Percentiles rank a stretch among this genome's conserved stretches.
These are phyloP conservation scores for Thaumatotibia leucotreta DNA, from an alignment of 1,140 invertebrate genomes.

Conservation along the genomic window DNA sequence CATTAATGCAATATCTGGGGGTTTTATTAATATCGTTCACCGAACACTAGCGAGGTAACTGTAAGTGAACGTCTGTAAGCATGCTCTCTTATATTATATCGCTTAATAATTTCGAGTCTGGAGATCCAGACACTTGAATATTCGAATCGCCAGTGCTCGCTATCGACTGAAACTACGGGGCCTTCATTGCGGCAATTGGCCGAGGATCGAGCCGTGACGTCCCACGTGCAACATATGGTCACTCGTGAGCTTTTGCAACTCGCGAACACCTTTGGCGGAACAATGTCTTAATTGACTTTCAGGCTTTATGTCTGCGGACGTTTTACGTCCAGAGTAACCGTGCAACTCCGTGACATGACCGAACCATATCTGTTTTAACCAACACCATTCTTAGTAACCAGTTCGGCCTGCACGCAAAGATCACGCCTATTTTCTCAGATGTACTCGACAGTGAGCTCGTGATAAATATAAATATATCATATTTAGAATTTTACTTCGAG, in stretches of 20 bases:
- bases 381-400: neutral
- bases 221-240: conserved; percentile 30
- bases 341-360: neutral
- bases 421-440: neutral
- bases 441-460: neutral
- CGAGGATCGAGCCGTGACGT: conserved; percentile 17
- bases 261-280: conserved; percentile 21
- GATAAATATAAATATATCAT: too few species aligned
- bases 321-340: neutral
- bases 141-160: neutral
- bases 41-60: too few species aligned
- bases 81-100: too few species aligned
- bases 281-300: conserved; percentile 17
- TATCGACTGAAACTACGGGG: neutral
- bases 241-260: conserved; percentile 17
- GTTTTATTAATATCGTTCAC: too few species aligned
- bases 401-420: neutral
- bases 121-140: too few species aligned
- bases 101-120: too few species aligned
- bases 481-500: too few species aligned
- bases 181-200: conserved; percentile 35
- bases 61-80: too few species aligned
- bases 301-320: neutral
- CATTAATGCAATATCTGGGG: conserved; percentile 28
- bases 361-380: neutral